Percentiles rank a stretch among this genome's conserved stretches.
Conservation (phyloP, 1,140 invertebrate species). For the Drosophila bocki region DNA sequence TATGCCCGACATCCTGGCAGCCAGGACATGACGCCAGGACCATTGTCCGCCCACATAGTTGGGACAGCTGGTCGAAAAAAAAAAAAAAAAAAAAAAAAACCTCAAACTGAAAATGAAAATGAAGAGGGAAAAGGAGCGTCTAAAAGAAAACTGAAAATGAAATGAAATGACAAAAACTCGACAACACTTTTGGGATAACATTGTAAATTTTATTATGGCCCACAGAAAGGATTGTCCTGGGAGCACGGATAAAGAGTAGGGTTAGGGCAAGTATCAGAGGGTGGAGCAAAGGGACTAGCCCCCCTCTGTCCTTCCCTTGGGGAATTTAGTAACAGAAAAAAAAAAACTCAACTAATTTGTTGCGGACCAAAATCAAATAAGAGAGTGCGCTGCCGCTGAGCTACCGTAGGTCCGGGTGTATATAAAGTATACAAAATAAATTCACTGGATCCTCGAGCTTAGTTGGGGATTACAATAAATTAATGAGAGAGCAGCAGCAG, state of each 20-base stretch:
- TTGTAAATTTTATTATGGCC: conserved; percentile 77
- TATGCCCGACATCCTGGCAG: conserved; percentile 8
- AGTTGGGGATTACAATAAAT: conserved; percentile 26
- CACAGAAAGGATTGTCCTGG: conserved; percentile 39
- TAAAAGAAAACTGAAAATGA: conserved; percentile 36
- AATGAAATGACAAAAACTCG: conserved; percentile 53
- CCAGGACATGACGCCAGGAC: conserved; percentile 44
- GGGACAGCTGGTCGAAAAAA: conserved; percentile 33
- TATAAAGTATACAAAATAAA: conserved; percentile 50
- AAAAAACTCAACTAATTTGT: conserved; percentile 74
- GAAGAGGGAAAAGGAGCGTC: conserved; percentile 6
- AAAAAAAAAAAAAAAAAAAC: conserved; percentile 5
- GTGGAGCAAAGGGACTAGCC: not conserved
- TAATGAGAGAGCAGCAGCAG: conserved; percentile 5
- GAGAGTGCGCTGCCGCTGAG: conserved; percentile 18
- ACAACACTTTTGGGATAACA: conserved; percentile 80
- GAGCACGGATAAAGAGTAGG: conserved; percentile 9
- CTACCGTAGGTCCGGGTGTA: not conserved
- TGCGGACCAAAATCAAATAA: conserved; percentile 62
- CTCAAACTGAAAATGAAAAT: conserved; percentile 19
- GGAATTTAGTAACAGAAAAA: conserved; percentile 33
- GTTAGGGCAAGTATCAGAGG: conserved; percentile 8
- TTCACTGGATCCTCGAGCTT: conserved; percentile 26
- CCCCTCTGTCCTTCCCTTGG: not conserved
- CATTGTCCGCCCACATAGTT: conserved; percentile 54